phyloP scores from a whole-genome alignment of 2,113 vertebrate genomes.

The Platycercus adscitus region DNA sequence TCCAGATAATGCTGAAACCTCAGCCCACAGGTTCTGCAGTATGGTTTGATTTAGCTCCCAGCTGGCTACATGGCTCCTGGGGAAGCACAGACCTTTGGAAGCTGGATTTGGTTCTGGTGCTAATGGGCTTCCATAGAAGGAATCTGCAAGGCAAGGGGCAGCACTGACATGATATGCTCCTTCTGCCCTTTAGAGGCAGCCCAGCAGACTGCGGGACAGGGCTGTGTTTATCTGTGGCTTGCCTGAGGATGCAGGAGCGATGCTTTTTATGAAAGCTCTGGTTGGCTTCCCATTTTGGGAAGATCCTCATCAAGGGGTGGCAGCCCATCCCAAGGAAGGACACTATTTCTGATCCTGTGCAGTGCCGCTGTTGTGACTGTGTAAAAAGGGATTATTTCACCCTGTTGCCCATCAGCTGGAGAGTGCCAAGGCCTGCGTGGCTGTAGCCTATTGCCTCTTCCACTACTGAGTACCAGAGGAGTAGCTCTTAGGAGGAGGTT shows the following conservation, averaged over 20 bases:
- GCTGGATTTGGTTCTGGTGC: background rate
- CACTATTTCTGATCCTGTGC: background rate
- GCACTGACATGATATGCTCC: background rate
- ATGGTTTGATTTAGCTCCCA: background rate
- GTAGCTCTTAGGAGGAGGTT: background rate
- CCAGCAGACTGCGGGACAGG: background rate
- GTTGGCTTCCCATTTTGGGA: background rate
- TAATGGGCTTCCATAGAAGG: background rate
- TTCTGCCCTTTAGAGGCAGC: background rate
- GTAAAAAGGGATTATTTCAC: background rate
- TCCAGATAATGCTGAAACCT: background rate
- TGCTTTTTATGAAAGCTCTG: background rate
- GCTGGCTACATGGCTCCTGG: background rate
- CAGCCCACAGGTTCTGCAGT: background rate
- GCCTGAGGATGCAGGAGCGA: fast-evolving
- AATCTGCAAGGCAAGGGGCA: background rate
- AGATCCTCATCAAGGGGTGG: background rate
- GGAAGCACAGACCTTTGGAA: background rate
- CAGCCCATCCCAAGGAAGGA: background rate
- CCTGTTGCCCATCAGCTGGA: background rate
- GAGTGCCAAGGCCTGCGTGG: fast-evolving
- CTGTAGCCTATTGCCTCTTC: background rate
- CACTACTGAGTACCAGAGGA: background rate
- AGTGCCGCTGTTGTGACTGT: background rate
- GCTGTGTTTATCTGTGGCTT: background rate